Conservation (phyloP, 2,888 invertebrate genomes). For the Trichopoda pennipes region DNA sequence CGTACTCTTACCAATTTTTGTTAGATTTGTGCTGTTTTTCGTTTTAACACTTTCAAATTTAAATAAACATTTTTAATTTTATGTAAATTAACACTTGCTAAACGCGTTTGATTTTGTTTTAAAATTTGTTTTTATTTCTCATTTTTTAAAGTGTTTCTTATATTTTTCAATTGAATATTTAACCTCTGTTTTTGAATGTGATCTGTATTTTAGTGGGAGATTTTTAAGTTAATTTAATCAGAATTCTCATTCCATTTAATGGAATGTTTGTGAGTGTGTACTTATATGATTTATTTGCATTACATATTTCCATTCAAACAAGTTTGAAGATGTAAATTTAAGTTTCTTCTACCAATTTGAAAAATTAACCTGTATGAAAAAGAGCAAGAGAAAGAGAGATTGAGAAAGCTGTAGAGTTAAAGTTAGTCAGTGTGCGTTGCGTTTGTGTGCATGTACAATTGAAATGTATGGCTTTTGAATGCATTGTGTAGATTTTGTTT, state of each 20-base stretch:
- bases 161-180: conserved; percentile 9
- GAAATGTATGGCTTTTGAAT: conserved; percentile 50
- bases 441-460: conserved; percentile 11
- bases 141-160: conserved; percentile 1
- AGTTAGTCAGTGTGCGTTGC: not conserved
- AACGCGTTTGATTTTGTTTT: conserved; percentile 45
- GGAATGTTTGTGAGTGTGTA: too few relatives aligned
- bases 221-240: not conserved
- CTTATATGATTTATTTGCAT: too few relatives aligned
- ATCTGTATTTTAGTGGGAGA: not conserved
- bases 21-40: conserved; percentile 43
- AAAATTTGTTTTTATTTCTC: conserved; percentile 26
- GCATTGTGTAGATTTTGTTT: conserved; percentile 28
- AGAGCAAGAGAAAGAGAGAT: not conserved
- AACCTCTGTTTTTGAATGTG: conserved; percentile 8
- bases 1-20: conserved; percentile 16
- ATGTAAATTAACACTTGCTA: conserved; percentile 50
- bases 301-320: too few relatives aligned
- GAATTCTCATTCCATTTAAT: too few relatives aligned
- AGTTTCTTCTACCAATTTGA: not conserved
- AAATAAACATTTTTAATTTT: not conserved
- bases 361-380: not conserved
- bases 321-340: not conserved
- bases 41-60: conserved; percentile 27
- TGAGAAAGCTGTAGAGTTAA: not conserved